Base-by-base conservation (phyloP, 2,113 vertebrate genomes). In the Phrynocephalus versicolor region DNA sequence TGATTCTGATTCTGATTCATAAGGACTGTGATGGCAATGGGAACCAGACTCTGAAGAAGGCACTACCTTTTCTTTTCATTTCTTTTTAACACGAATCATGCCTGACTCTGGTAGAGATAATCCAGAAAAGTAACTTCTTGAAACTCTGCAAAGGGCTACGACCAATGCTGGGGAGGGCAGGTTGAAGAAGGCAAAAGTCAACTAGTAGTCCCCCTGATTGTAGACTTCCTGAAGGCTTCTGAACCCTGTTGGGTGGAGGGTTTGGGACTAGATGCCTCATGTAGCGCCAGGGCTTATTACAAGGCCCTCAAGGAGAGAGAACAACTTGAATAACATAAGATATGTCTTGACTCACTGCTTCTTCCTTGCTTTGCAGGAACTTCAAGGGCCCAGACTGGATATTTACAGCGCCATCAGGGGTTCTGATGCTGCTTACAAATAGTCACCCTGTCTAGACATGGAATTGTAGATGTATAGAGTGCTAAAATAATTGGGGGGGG, bases 381-480 rank as follows among this genome's bases (percentile, higher is more conserved):
- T 86, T 35, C 77, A 81, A 55, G 58, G 21, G 16, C 77, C 19
- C 21, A 10, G 37, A 35, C 14, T 55, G 84, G 84, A 86, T 35
- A 8, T 81, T 55, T 86, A 86, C 70, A 79, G 58, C 7, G 84
- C 80, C n/a, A 33, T 86, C 27, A 86, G 64, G 45, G 73, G 13
- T 30, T 21, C 58, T 65, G n/a, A n/a, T 55, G 1, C n/a, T 33
- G 6, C 21, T 6, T 81, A 55, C 39, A 74, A 14, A 86, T 86
- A 74, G 33, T 37, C 39, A 14, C 9, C 84, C n/a, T 51, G 45
- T 51, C 45, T 51, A 51, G 45, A 51, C 10, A 10, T 51, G 45
- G 45, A 51, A 51, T 51, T 51, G 5, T 51, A 51, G 10, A 51
- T 51, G 45, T 51, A 51, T 10, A 51, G 45, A 51, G 45, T 51